A percentile compares a stretch with the other conserved stretches of the same genome.
phyloP scores from a whole-genome alignment of 2,113 vertebrate genomes.

The Nicator chloris region DNA sequence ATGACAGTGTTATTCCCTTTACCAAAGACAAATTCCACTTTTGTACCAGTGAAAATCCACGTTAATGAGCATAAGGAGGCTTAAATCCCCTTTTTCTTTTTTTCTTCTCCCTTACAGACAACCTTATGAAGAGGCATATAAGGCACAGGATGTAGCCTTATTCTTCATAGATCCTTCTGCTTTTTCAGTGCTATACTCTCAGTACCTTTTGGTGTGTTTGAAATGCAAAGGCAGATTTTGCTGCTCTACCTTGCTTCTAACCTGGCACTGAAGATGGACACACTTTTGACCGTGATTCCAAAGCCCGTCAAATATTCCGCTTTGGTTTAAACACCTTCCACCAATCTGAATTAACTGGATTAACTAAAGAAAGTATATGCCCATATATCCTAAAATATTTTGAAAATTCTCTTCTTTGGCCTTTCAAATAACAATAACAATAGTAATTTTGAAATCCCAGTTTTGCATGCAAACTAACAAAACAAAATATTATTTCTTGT shows the following conservation, averaged over 20 bases:
- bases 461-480: background rate
- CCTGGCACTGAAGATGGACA: background rate
- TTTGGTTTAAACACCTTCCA: background rate
- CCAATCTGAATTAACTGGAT: background rate
- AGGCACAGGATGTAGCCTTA: background rate
- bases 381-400: background rate
- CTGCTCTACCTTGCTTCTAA: background rate
- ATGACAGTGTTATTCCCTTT: background rate
- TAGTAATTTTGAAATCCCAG: background rate
- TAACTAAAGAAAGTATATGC: background rate
- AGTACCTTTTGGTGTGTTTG: background rate
- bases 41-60: background rate
- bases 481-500: background rate
- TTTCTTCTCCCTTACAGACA: background rate
- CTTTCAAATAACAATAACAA: background rate
- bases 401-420: background rate
- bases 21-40: background rate
- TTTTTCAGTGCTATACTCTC: background rate
- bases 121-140: background rate
- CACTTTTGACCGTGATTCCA: background rate
- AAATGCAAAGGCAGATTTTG: background rate
- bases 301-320: background rate
- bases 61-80: background rate
- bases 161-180: background rate
- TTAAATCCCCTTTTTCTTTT: background rate